Evolutionary conservation across 2,113 vertebrate genomes (phyloP).

Genomic region (Pelmatolapia mariae): DNA sequence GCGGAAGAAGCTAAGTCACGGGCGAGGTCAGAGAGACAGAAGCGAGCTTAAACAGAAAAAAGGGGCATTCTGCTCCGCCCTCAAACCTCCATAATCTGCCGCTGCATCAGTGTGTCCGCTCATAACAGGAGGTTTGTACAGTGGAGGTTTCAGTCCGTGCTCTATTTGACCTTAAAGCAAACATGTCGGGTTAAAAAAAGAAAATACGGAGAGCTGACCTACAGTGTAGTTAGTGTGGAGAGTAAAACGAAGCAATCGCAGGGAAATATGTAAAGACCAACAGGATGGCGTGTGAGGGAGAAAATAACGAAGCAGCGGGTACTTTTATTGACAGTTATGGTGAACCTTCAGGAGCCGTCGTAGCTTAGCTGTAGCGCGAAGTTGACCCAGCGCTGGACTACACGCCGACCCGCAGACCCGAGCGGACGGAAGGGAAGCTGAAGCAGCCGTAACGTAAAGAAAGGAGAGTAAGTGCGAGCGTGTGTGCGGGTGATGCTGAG

Average conservation of each 20-base stretch:
- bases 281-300: background rate
- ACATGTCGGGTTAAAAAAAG: background rate
- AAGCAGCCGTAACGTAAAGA: background rate
- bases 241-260: background rate
- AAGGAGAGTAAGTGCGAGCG: background rate
- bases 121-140: background rate
- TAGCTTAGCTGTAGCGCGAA: background rate
- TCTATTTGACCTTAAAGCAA: background rate
- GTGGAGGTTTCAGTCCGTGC: too few species aligned
- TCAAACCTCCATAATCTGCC: background rate
- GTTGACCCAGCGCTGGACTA: background rate
- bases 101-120: background rate
- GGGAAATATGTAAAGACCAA: background rate
- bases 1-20: background rate
- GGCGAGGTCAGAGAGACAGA: background rate
- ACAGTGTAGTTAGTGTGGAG: background rate
- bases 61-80: slow-evolving; percentile 3
- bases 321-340: background rate
- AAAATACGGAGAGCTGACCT: background rate
- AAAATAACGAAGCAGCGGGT: background rate
- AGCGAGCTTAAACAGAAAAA: background rate
- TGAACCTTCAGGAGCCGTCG: background rate
- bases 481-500: background rate
- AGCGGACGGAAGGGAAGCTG: background rate
- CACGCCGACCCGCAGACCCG: background rate